phyloP scores from a whole-genome alignment of 2,797 vertebrate genomes.

The Ceyx erithaca region DNA sequence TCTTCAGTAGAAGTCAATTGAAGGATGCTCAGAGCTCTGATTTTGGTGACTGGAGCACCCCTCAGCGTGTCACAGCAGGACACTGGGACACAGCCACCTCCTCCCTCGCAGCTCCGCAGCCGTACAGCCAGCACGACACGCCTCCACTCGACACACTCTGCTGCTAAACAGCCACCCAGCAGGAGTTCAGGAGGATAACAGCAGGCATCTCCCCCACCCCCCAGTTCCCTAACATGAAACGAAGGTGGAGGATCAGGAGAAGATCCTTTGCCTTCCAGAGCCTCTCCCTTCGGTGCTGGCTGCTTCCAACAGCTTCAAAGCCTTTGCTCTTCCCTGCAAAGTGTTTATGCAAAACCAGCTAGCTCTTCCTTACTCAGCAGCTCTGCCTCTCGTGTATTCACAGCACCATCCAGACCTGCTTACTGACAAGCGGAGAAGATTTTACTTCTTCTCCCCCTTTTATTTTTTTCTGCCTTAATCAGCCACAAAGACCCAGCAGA shows the following conservation, averaged over 20 bases:
- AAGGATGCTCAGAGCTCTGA: neutral
- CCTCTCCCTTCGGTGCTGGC: neutral
- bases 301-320: slow-evolving; percentile 44
- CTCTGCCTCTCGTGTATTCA: slow-evolving; percentile 22
- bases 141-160: rapidly evolving
- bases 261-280: slow-evolving; percentile 11
- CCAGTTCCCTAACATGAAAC: neutral
- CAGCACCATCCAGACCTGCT: slow-evolving; percentile 5
- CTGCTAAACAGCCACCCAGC: neutral
- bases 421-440: slow-evolving; percentile 33
- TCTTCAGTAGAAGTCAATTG: neutral
- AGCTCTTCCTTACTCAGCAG: slow-evolving; percentile 60
- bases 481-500: slow-evolving; percentile 20
- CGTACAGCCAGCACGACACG: rapidly evolving
- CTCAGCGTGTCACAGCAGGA: rapidly evolving
- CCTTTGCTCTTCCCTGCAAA: neutral
- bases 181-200: neutral
- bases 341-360: slow-evolving; percentile 29
- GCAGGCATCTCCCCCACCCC: neutral
- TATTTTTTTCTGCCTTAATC: neutral
- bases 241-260: neutral
- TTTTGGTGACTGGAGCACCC: neutral
- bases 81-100: neutral
- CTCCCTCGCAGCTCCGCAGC: rapidly evolving
- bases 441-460: neutral